A percentile compares a stretch with the other conserved stretches of the same genome.
Evolutionary conservation across 2,113 vertebrate species (phyloP).

Genomic region (Labrus mixtus): DNA sequence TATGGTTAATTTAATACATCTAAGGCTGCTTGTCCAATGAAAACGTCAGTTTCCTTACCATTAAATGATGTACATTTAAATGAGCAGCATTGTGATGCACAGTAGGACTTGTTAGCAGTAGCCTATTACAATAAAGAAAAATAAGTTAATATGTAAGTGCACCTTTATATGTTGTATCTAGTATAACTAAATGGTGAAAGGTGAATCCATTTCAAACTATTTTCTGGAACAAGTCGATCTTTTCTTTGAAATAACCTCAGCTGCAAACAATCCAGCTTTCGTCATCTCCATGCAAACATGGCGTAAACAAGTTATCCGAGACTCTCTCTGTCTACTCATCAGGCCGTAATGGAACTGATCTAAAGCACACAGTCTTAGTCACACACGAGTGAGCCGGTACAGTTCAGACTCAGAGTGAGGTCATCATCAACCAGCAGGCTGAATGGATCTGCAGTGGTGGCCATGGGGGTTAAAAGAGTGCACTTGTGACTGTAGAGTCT

Average conservation of each 20-base stretch:
- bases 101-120: no score
- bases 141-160: no score
- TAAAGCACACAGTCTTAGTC: slow-evolving; percentile 59
- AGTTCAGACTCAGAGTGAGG: slow-evolving; percentile 61
- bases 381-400: slow-evolving; percentile 25
- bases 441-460: slow-evolving; percentile 5
- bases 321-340: slow-evolving; percentile 34
- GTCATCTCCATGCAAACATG: slow-evolving; percentile 22
- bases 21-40: not conserved
- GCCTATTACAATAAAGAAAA: no score
- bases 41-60: no score
- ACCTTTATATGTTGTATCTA: no score
- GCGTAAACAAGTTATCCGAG: slow-evolving; percentile 37
- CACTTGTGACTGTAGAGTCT: not conserved
- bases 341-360: slow-evolving; percentile 47
- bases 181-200: no score
- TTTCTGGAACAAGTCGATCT: slow-evolving; percentile 2
- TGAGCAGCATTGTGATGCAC: no score
- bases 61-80: no score
- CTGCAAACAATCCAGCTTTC: slow-evolving; percentile 1
- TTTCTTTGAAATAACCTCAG: slow-evolving; percentile 25
- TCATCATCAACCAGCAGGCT: slow-evolving; percentile 35
- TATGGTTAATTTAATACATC: no score
- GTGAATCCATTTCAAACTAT: slow-evolving; percentile 24
- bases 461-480: slow-evolving; percentile 24